These are phyloP conservation scores for Eremophila alpestris DNA, from an alignment of 2,797 vertebrate genomes.

Conservation along the genomic window DNA sequence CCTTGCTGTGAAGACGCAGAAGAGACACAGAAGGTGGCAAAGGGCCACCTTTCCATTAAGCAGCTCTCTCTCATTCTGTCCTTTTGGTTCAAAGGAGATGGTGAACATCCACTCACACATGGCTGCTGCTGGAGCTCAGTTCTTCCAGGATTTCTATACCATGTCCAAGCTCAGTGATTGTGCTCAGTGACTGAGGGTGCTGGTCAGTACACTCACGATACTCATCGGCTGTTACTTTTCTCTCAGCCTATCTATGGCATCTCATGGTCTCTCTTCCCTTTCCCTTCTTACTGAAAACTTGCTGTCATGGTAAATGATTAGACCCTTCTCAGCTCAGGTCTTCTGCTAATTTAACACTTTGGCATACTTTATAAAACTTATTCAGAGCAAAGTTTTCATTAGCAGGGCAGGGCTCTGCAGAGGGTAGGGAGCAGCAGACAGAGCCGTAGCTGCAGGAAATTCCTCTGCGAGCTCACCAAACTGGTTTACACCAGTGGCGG, in stretches of 20 bases:
- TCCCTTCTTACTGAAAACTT: background rate
- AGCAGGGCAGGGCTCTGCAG: background rate
- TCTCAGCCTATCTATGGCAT: background rate
- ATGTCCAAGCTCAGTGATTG: background rate
- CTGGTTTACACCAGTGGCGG: background rate
- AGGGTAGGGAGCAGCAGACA: background rate
- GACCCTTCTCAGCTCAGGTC: background rate
- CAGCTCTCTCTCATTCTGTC: background rate
- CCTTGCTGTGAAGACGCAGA: background rate
- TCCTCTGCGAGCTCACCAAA: slow-evolving; percentile 17
- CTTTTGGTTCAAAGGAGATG: background rate
- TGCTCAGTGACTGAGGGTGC: background rate
- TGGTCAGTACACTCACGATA: background rate
- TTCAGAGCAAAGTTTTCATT: background rate
- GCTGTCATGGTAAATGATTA: background rate
- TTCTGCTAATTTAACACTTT: background rate
- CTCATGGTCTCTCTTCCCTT: background rate
- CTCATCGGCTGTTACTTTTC: background rate
- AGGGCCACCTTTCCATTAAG: background rate
- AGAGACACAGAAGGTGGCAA: background rate
- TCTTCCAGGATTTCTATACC: background rate
- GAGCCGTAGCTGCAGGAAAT: slow-evolving; percentile 34
- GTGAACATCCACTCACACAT: fast-evolving
- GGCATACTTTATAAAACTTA: background rate
- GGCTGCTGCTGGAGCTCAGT: background rate